Percentiles rank a stretch among this genome's conserved stretches.
Conservation (phyloP, 2,797 vertebrate species). For the Bothrops alternatus region DNA sequence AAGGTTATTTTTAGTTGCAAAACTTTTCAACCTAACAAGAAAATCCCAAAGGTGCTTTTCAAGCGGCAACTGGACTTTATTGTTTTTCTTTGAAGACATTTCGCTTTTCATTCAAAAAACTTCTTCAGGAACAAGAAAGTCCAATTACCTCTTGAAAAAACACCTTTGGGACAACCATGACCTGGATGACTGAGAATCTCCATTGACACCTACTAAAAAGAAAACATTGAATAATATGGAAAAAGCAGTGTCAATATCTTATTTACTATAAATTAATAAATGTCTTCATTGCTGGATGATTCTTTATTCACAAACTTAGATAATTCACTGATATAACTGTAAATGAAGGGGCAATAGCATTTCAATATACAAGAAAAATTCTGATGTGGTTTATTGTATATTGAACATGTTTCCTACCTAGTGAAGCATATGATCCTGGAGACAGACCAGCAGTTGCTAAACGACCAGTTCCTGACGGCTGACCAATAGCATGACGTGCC, state of each 20-base stretch:
- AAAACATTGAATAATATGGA: neutral
- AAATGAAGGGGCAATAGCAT: neutral
- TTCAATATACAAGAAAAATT: neutral
- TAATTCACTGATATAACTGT: neutral
- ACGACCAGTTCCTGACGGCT: conserved; percentile 75
- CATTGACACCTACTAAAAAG: neutral
- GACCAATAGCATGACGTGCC: conserved; percentile 79
- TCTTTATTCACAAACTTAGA: neutral
- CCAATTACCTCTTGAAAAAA: neutral
- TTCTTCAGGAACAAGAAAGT: neutral
- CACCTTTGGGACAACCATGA: neutral
- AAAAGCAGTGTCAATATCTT: neutral
- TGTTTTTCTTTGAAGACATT: no score
- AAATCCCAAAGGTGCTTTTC: neutral
- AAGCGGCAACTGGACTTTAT: neutral
- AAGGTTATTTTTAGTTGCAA: neutral
- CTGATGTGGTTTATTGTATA: rapidly evolving
- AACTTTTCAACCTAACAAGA: neutral
- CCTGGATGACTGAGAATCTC: neutral
- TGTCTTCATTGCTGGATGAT: neutral
- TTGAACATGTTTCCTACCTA: conserved; percentile 76
- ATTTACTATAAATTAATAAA: neutral
- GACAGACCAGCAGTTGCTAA: conserved; percentile 75
- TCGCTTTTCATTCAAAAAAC: no score
- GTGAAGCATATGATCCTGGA: conserved; percentile 87